phyloP scores from a whole-genome alignment of 2,113 vertebrate genomes.

The Sceloporus undulatus region DNA sequence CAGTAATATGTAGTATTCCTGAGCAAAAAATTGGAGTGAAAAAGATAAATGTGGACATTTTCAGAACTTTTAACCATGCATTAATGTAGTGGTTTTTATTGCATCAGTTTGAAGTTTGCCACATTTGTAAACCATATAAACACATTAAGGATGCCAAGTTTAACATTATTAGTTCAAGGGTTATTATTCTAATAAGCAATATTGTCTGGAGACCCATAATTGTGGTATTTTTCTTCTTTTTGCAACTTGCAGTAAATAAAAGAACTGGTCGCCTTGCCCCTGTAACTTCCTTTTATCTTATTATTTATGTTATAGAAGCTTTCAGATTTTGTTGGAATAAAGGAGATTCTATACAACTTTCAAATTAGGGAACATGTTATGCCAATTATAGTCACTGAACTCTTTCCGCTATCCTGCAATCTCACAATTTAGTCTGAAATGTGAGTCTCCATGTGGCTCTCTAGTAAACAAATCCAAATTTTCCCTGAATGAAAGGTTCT shows the following conservation, averaged over 20 bases:
- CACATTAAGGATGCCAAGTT: not conserved
- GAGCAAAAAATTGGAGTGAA: not conserved
- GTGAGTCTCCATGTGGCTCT: not conserved
- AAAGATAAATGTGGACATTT: not conserved
- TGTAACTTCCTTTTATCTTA: conserved; percentile 32
- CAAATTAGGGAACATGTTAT: not conserved
- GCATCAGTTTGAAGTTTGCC: not conserved
- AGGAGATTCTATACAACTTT: conserved; percentile 4
- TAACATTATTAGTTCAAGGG: not conserved
- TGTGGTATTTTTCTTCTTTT: too few relatives aligned
- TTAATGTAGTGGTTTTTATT: not conserved
- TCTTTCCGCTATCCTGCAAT: not conserved
- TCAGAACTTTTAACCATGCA: not conserved
- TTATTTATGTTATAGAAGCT: not conserved
- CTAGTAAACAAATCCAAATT: conserved; percentile 5
- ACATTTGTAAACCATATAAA: not conserved
- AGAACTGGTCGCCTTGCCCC: not conserved
- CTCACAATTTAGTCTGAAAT: not conserved
- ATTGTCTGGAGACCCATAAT: not conserved
- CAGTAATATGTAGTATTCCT: not conserved
- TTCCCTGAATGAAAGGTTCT: not conserved
- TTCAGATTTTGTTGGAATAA: not conserved
- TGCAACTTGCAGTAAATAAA: not conserved
- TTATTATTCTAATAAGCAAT: not conserved
- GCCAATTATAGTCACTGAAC: conserved; percentile 9